phyloP scores from a whole-genome alignment of 2,113 vertebrate species.

The Oxygymnocypris stewartii region DNA sequence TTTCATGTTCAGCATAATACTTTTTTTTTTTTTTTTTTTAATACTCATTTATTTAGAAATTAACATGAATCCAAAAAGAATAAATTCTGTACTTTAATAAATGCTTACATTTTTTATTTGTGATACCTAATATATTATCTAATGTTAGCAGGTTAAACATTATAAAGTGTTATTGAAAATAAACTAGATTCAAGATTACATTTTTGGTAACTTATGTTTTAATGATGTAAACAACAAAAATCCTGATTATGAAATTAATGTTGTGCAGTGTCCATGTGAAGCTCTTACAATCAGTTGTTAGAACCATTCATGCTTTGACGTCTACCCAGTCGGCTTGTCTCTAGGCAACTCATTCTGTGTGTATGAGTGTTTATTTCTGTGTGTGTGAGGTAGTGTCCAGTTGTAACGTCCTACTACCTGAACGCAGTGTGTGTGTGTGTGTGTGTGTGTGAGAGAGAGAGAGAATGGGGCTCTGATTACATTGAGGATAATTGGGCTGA shows the following conservation, averaged over 20 bases:
- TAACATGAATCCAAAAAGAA: not conserved
- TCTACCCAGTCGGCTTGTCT: constrained; percentile 50
- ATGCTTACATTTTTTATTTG: too few species aligned
- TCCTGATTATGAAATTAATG: not conserved
- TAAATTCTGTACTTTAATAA: not conserved
- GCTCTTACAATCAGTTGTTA: constrained; percentile 7
- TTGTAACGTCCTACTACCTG: constrained; percentile 37
- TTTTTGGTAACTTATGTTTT: not conserved
- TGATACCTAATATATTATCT: too few species aligned
- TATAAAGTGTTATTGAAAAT: too few species aligned
- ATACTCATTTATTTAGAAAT: not conserved
- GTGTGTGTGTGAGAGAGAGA: too few species aligned
- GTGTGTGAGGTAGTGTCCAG: constrained; percentile 25
- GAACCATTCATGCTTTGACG: not conserved
- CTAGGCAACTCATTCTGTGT: constrained; percentile 57
- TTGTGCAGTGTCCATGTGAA: not conserved
- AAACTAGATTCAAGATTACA: too few species aligned
- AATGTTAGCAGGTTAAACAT: too few species aligned
- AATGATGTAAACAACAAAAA: not conserved
- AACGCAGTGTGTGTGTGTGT: constrained; percentile 50
- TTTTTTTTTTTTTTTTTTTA: too few species aligned
- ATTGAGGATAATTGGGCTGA: constrained; percentile 63
- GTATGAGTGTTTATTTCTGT: constrained; percentile 22
- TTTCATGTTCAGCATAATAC: too few species aligned
- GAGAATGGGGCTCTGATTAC: constrained; percentile 64